phyloP scores from a whole-genome alignment of 2,888 invertebrate genomes.

The Xestia sexstrigata region DNA sequence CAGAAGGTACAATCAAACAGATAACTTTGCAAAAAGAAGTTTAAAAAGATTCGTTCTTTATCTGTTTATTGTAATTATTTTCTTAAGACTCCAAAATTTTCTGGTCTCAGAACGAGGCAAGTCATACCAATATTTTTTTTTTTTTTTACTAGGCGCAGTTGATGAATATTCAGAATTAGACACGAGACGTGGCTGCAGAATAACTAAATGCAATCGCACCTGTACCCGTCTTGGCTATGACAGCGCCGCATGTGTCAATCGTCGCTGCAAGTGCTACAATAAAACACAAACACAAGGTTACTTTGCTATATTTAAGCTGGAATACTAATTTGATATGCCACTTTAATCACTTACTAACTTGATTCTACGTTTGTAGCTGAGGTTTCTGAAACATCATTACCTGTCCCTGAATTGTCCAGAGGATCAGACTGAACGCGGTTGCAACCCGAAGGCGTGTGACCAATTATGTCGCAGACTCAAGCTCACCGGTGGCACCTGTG shows the following conservation, averaged over 20 bases:
- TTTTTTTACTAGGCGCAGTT: neutral
- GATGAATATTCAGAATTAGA: neutral
- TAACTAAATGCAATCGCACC: neutral
- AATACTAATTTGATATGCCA: too few species aligned
- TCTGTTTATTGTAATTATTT: too few species aligned
- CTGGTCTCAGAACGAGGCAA: too few species aligned
- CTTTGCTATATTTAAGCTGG: too few species aligned
- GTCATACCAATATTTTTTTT: too few species aligned
- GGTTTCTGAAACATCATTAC: neutral
- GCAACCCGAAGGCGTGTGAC: conserved; percentile 45
- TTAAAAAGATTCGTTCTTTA: too few species aligned
- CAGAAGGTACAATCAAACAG: too few species aligned
- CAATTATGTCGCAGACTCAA: conserved; percentile 32
- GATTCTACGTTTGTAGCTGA: neutral
- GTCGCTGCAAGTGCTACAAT: conserved; percentile 27
- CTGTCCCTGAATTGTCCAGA: conserved; percentile 4
- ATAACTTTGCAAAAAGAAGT: too few species aligned
- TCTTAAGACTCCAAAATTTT: too few species aligned
- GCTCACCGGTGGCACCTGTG: conserved; percentile 30
- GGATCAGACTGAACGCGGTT: neutral
- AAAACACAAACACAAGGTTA: neutral
- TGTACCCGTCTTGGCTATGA: conserved; percentile 25
- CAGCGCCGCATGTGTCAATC: conserved; percentile 12
- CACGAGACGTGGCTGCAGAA: neutral
- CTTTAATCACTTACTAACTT: too few species aligned